Conservation (phyloP, 2,888 invertebrate species). For the Camptogramma bilineatum region DNA sequence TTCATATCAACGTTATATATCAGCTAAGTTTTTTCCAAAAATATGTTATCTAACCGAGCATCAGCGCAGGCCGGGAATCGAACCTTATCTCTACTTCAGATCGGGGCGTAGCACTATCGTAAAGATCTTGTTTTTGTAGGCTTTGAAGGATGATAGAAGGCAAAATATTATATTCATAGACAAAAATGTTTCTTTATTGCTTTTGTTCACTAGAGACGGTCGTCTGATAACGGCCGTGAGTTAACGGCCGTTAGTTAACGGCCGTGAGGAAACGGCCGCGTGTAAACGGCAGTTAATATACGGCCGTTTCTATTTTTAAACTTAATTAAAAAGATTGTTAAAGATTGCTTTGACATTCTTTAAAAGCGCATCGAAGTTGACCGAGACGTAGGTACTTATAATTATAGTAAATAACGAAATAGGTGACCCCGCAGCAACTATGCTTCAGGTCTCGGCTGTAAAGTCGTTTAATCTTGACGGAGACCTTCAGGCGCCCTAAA, state of each 20-base stretch:
- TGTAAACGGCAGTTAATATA: too few species aligned
- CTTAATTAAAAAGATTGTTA: too few species aligned
- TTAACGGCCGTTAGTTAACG: not conserved
- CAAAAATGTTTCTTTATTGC: constrained; percentile 7
- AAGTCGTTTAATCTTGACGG: too few species aligned
- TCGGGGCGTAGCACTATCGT: constrained; percentile 58
- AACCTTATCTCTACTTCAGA: constrained; percentile 70
- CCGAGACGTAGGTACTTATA: too few species aligned
- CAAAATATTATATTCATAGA: constrained; percentile 42
- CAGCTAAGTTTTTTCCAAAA: constrained; percentile 57
- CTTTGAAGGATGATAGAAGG: constrained; percentile 42
- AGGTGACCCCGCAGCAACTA: too few species aligned
- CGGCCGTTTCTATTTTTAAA: too few species aligned
- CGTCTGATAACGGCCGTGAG: not conserved
- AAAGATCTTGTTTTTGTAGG: constrained; percentile 58
- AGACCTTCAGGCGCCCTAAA: too few species aligned
- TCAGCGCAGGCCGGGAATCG: constrained; percentile 72
- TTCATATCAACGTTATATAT: constrained; percentile 1
- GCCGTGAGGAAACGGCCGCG: not conserved
- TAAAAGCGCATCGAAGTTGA: too few species aligned
- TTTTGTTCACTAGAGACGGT: not conserved
- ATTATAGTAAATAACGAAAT: too few species aligned
- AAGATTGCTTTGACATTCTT: too few species aligned
- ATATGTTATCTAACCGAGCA: constrained; percentile 69
- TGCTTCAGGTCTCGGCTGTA: too few species aligned